Base-by-base conservation (phyloP, 53 echinoderm and acorn worm genomes). In the Temnopleurus reevesii region DNA sequence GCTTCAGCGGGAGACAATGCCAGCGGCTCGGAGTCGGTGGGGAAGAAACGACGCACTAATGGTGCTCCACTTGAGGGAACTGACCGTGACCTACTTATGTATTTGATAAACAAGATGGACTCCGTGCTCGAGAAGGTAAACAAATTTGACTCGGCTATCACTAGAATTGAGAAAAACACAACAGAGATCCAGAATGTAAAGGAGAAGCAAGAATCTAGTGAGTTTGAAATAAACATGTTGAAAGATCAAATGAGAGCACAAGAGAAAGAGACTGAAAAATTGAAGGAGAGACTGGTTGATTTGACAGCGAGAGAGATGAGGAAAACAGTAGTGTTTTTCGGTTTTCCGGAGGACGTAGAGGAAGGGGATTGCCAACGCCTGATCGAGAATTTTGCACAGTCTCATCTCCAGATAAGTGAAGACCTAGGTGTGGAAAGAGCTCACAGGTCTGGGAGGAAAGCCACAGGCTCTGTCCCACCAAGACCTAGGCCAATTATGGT, bases 261-360 rank as follows among this genome's bases (percentile, higher is more conserved):
- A n/a, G n/a, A 79, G 79, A 79, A 38, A 35, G 38, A 76, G 41
- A 79, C 10, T 79, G 49, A 46, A 38, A 79, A 28, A 79, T 24
- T 79, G 79, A 79, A 79, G 79, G 79, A 47, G 17, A 46, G 49
- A 5, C 27, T 79, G 45, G 49, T 79, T 79, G 79, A 81, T n/a
- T n/a, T n/a, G n/a, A n/a, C n/a, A n/a, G n/a, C n/a, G n/a, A n/a
- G n/a, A n/a, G n/a, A n/a, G n/a, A n/a, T n/a, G n/a, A n/a, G n/a
- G n/a, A n/a, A n/a, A n/a, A n/a, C 81, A 12, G 81, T 30, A 24
- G 81, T 53, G 51, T 81, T 81, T 31, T 81, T 81, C 30, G 53
- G 81, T 30, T 81, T 81, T 46, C 81, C 47, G 47, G 81, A 81
- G 31, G 81, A 53, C 8, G 47, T 49, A 13, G 81, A 81, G 53